phyloP scores from a whole-genome alignment of 2,797 vertebrate genomes.

The Pogoniulus pusillus region DNA sequence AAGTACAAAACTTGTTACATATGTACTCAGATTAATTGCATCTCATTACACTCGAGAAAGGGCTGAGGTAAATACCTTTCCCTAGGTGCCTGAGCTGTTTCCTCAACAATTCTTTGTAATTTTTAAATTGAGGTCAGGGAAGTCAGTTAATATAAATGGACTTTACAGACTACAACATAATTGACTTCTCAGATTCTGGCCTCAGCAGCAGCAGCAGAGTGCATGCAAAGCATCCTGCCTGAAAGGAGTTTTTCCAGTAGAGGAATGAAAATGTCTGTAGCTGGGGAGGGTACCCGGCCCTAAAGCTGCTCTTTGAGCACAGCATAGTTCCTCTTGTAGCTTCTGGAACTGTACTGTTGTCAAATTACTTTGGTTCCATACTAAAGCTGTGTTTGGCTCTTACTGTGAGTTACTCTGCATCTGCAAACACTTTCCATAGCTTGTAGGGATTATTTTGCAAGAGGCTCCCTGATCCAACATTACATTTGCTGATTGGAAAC shows the following conservation, averaged over 20 bases:
- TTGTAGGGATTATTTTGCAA: neutral
- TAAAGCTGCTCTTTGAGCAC: neutral
- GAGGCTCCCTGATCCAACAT: neutral
- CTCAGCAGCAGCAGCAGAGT: neutral
- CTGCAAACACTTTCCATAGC: constrained; percentile 9
- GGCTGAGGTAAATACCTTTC: neutral
- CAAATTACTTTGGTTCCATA: neutral
- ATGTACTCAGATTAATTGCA: neutral
- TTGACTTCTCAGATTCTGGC: neutral
- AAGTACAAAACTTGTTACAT: neutral
- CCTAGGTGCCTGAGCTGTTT: neutral
- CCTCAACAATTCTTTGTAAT: neutral
- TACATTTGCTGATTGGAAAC: neutral
- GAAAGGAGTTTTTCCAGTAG: neutral
- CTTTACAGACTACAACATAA: neutral
- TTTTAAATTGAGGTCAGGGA: neutral
- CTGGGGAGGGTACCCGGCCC: neutral
- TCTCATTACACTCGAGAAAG: neutral
- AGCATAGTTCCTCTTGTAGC: neutral
- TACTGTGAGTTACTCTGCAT: neutral
- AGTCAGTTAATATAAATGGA: neutral
- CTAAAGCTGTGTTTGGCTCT: neutral
- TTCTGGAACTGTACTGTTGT: neutral
- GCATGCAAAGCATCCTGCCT: neutral
- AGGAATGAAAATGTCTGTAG: neutral